Conservation (phyloP, 1,140 invertebrate species). For the Melanaphis sacchari region DNA sequence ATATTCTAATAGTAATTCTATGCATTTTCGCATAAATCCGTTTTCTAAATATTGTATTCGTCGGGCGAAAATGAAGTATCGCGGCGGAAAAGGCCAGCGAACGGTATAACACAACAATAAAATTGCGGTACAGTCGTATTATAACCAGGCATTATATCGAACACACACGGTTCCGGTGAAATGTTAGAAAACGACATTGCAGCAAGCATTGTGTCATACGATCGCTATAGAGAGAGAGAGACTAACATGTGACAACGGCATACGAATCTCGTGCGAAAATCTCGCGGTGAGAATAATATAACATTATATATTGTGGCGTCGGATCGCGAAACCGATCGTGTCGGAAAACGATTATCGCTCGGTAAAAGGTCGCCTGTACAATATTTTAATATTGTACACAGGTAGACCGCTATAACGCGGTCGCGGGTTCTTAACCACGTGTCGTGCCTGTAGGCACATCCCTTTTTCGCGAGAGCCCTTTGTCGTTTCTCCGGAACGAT, state of each 20-base stretch:
- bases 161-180: not conserved
- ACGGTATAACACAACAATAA: not conserved
- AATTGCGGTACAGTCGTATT: not conserved
- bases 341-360: not conserved
- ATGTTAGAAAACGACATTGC: not conserved
- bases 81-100: too few relatives aligned
- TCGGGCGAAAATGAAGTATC: not conserved
- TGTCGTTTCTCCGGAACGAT: not conserved
- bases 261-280: constrained; percentile 48
- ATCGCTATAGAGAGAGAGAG: not conserved
- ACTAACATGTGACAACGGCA: not conserved
- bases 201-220: not conserved
- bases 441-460: not conserved
- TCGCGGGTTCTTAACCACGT: not conserved
- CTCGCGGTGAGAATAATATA: constrained; percentile 18
- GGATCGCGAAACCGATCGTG: not conserved
- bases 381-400: not conserved
- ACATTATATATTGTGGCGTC: not conserved
- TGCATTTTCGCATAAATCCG: too few relatives aligned
- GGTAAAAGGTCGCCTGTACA: not conserved
- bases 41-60: not conserved
- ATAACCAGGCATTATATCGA: not conserved
- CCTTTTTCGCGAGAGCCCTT: not conserved
- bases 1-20: too few relatives aligned
- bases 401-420: not conserved